Percentiles rank a stretch among this genome's conserved stretches.
Conservation (phyloP, 2,797 vertebrate species). For the Acipenser ruthenus region DNA sequence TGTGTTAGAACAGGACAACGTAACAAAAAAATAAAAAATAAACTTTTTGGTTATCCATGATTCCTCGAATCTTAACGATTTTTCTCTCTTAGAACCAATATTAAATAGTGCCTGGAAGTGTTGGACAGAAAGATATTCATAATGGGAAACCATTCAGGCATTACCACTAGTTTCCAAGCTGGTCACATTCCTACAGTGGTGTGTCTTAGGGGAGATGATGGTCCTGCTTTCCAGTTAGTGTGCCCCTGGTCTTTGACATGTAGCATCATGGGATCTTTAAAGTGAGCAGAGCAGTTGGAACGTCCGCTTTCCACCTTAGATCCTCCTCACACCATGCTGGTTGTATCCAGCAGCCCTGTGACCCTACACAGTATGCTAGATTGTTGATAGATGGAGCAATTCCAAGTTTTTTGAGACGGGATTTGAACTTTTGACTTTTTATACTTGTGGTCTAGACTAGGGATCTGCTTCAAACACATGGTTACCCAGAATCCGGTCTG, state of each 20-base stretch:
- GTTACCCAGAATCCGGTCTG: slow-evolving; percentile 35
- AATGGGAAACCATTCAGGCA: slow-evolving; percentile 37
- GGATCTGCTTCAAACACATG: slow-evolving; percentile 22
- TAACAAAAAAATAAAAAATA: no score
- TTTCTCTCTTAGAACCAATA: no score
- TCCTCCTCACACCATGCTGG: slow-evolving; percentile 24
- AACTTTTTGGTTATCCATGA: no score
- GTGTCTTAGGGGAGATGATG: slow-evolving; percentile 18
- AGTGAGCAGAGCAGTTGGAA: slow-evolving; percentile 23
- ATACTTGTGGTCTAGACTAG: slow-evolving; percentile 21
- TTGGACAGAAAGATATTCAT: slow-evolving; percentile 39
- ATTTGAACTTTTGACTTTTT: slow-evolving; percentile 40
- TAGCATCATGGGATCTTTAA: slow-evolving; percentile 24
- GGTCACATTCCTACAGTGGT: slow-evolving; percentile 61
- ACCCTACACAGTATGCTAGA: slow-evolving; percentile 24
- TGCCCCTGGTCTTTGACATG: slow-evolving; percentile 18
- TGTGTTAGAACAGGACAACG: no score
- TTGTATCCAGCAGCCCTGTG: slow-evolving; percentile 20
- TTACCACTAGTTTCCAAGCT: slow-evolving; percentile 44
- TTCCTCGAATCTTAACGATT: no score
- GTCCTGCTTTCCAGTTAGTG: slow-evolving; percentile 9
- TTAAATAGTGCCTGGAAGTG: no score
- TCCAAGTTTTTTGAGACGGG: slow-evolving; percentile 32
- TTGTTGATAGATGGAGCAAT: slow-evolving; percentile 30
- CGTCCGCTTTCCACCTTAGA: slow-evolving; percentile 21